Evolutionary conservation across 2,797 vertebrate genomes (phyloP).

Genomic region (Xiphorhynchus erythropygius): DNA sequence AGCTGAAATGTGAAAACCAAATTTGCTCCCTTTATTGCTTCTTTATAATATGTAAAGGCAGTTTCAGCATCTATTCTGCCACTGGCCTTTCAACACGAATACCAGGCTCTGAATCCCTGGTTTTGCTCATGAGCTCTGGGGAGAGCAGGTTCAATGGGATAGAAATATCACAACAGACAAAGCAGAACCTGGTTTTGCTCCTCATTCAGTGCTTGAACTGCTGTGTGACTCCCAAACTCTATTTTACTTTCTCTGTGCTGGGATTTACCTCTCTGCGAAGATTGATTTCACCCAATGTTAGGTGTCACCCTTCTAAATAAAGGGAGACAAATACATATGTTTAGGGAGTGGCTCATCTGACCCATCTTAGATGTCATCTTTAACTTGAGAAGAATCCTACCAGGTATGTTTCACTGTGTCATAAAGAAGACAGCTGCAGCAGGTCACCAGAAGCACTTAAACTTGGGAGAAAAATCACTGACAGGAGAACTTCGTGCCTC

Average conservation of each 20-base stretch:
- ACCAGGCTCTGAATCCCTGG: neutral
- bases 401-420: neutral
- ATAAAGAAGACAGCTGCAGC: neutral
- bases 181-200: neutral
- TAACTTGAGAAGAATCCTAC: neutral
- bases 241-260: neutral
- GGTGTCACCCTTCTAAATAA: neutral
- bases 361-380: neutral
- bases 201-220: neutral
- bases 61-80: neutral
- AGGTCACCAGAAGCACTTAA: neutral
- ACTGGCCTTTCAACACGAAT: neutral
- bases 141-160: neutral
- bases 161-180: neutral
- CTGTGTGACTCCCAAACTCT: neutral
- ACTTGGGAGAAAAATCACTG: neutral
- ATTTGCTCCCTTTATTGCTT: neutral
- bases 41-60: neutral
- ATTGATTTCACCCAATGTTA: neutral
- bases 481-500: neutral
- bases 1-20: neutral
- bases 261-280: neutral
- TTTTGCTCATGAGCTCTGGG: neutral
- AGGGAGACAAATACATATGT: neutral
- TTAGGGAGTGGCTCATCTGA: neutral